phyloP scores from a whole-genome alignment of 2,797 vertebrate species.

The Lemur catta region DNA sequence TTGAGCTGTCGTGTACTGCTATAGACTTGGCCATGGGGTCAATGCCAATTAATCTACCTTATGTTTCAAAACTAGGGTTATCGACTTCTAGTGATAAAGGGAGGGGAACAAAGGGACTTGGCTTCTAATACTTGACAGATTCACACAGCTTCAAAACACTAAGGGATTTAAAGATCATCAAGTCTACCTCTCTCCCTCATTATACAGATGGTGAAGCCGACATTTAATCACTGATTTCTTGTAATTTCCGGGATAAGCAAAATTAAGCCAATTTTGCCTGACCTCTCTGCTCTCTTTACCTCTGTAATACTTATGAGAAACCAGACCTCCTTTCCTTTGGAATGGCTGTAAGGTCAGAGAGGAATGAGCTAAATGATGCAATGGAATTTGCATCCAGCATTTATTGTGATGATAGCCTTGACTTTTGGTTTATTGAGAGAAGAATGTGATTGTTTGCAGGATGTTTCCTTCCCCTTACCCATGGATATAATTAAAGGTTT shows the following conservation, averaged over 20 bases:
- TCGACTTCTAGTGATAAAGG: background rate
- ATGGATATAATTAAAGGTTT: conserved; percentile 59
- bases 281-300: conserved; percentile 40
- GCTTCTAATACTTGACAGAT: conserved; percentile 22
- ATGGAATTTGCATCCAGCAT: conserved; percentile 62
- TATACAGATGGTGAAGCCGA: conserved; percentile 20
- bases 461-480: conserved; percentile 3
- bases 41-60: background rate
- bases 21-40: background rate
- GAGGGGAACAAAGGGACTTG: conserved; percentile 1
- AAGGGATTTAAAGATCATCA: conserved; percentile 7
- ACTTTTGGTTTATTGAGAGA: conserved; percentile 55
- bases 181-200: background rate
- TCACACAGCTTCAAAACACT: background rate
- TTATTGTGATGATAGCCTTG: conserved; percentile 58
- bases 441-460: conserved; percentile 56
- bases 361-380: conserved; percentile 55
- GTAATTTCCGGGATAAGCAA: conserved; percentile 52
- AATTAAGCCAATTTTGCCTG: conserved; percentile 68
- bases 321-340: conserved; percentile 17
- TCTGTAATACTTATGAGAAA: conserved; percentile 39
- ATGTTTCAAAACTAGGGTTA: conserved; percentile 2
- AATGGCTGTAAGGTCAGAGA: conserved; percentile 47
- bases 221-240: conserved; percentile 54
- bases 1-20: background rate